Base-by-base conservation (phyloP, 2,888 invertebrate genomes). In the Dryadula phaetusa region DNA sequence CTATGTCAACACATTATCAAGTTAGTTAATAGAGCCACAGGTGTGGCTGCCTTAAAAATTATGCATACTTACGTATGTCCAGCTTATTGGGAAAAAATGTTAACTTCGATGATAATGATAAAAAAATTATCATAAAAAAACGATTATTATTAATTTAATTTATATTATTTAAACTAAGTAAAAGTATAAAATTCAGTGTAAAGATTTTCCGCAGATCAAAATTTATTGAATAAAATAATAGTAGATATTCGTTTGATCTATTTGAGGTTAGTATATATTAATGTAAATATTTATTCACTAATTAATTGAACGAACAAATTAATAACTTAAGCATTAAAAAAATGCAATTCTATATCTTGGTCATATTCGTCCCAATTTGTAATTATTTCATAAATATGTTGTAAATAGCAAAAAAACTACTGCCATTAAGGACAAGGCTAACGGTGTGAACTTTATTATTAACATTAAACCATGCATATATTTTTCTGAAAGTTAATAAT, bases 1-100 rank as follows among this genome's bases (percentile, higher is more conserved):
- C 16, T 52, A 52, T 52, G 49, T 52, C 28, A 28, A 52, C 49
- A 52, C 25, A 52, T 52, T 25, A 28, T 28, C 49, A 52, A 52
- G 28, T n/a, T 16, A 52, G 28, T 52, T 52, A 28, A n/a, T n/a
- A 52, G 49, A 10, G 49, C 49, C 16, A 25, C n/a, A 52, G n/a
- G 25, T 52, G 49, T n/a, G 28, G 25, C 8, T 28, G n/a, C 28
- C 28, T 52, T 16, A 16, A 52, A 52, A n/a, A 16, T 52, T 52
- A 52, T 16, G 28, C 8, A 52, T 1, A n/a, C n/a, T n/a, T n/a
- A n/a, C n/a, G n/a, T n/a, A 25, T 8, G 49, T 8, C 16, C 3
- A 16, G 1, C 16, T 52, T 52, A 16, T n/a, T n/a, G 40, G n/a
- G n/a, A 6, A 40, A 5, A 28, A 52, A 10, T 52, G 8, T n/a